phyloP scores from a whole-genome alignment of 2,113 vertebrate genomes.

The Rhegmatorhina hoffmannsi region DNA sequence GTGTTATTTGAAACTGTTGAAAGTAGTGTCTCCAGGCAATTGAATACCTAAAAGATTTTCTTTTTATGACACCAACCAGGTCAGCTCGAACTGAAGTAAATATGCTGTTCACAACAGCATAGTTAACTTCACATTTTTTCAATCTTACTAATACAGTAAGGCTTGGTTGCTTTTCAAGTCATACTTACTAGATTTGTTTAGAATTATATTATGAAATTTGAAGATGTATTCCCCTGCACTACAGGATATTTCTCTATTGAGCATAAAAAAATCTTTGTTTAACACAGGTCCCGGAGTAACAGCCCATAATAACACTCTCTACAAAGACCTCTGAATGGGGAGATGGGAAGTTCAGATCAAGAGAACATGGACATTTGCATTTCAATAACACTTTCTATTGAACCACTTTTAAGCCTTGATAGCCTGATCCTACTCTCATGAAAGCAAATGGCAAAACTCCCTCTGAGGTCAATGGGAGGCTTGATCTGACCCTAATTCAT shows the following conservation, averaged over 20 bases:
- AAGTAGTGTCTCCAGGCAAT: not conserved
- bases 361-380: constrained; percentile 36
- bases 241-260: not conserved
- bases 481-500: constrained; percentile 19
- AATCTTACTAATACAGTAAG: not conserved
- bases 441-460: constrained; percentile 24
- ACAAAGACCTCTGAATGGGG: not conserved
- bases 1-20: not conserved
- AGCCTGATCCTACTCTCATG: not conserved
- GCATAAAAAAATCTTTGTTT: not conserved
- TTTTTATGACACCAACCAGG: not conserved
- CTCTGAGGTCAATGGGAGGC: not conserved
- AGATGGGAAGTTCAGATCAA: constrained; percentile 57
- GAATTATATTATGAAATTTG: not conserved
- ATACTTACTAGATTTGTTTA: not conserved
- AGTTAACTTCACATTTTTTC: not conserved
- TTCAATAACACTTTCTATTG: constrained; percentile 23
- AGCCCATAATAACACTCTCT: not conserved
- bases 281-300: not conserved
- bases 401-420: not conserved
- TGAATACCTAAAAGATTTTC: not conserved
- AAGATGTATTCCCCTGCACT: not conserved
- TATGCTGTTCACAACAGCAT: not conserved
- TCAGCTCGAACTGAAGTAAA: not conserved
- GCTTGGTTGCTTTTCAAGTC: not conserved